Base-by-base conservation (phyloP, 2,113 vertebrate genomes). In the Oenanthe oenanthe region DNA sequence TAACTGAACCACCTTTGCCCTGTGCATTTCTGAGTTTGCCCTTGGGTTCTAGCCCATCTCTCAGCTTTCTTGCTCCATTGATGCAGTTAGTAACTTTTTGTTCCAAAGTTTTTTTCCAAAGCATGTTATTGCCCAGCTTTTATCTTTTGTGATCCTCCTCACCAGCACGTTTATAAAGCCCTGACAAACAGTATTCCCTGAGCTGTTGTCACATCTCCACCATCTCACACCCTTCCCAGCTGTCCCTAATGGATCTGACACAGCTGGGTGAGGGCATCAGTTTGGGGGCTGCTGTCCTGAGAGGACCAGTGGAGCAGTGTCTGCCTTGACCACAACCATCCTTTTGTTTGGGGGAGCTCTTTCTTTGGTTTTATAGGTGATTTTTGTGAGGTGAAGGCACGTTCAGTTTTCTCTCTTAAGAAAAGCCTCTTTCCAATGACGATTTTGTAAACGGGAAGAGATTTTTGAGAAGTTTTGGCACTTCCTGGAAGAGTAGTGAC, bases 91-190 rank as follows among this genome's bases (percentile, higher is more conserved):
- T 8, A 7, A 8, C 4, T 2, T 8, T 31, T 47, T n/a, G 14
- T 3, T 45, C 75, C 32, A 51, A 6, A 51, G 7, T 36, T 28
- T 47, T n/a, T 17, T 3, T 45, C 75, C 32, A 51, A 6, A 56
- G 7, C 32, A 8, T 4, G 4, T 17, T 38, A 4, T 17, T 34
- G 13, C 32, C 7, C 29, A 29, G 29, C 8, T 77, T n/a, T 67
- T 65, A 3, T 3, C 3, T 38, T 31, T 25, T 3, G 0, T 29
- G 19, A 7, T 9, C 8, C 43, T 36, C 56, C 29, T 65, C 47
- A 22, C 26, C 7, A 16, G 16, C 22, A n/a, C 0, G 0, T 26
- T 17, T 9, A 6, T 5, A 15, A n/a, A 67, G 32, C 32, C 71
- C 36, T 8, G 16, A 18, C 4, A 20, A n/a, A 38, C 1, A 1